Base-by-base conservation (phyloP, 2,797 vertebrate genomes). In the Danio kyathit region DNA sequence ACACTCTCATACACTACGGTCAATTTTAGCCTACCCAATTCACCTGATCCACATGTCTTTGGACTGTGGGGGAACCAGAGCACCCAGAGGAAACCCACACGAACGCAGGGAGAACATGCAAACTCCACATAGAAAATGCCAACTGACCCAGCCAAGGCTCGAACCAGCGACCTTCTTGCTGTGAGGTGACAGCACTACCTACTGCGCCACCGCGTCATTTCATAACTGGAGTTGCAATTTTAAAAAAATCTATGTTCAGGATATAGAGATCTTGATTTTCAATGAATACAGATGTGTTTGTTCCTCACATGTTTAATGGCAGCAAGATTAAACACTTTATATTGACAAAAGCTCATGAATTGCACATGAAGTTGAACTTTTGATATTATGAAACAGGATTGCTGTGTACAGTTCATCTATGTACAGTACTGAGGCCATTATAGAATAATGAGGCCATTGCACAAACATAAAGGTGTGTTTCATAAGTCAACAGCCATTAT, bases 381-480 rank as follows among this genome's bases (percentile, higher is more conserved):
- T 65, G 38, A 65, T 21, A 5, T 16, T 29, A 17, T 76, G 14
- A 29, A 21, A 49, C 44, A 78, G 49, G 56, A 12, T 70, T 19
- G 48, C 43, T 8, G 6, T 12, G n/a, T 38, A 2, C n/a, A 64
- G 9, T 73, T 71, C 59, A 14, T 74, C 3, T 19, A 74, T 43
- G 13, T 65, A 66, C 21, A 64, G 19, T 14, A 29, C 29, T 29
- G 29, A 29, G 29, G 29, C 29, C 29, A 29, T 29, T 29, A 29
- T 13, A 52, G n/a, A 41, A 51, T 9, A 19, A 67, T 17, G 29
- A 56, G 70, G 40, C 51, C 60, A 57, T 5, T 64, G 21, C 69
- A 65, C 69, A 74, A 80, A 64, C 61, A 74, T 57, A 74, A 80
- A 65, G 41, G 57, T 21, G 49, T 54, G 21, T 80, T 74, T 57